Percentiles rank a stretch among this genome's conserved stretches.
Evolutionary conservation across 2,888 invertebrate genomes (phyloP).

Genomic region (Euphydryas editha): DNA sequence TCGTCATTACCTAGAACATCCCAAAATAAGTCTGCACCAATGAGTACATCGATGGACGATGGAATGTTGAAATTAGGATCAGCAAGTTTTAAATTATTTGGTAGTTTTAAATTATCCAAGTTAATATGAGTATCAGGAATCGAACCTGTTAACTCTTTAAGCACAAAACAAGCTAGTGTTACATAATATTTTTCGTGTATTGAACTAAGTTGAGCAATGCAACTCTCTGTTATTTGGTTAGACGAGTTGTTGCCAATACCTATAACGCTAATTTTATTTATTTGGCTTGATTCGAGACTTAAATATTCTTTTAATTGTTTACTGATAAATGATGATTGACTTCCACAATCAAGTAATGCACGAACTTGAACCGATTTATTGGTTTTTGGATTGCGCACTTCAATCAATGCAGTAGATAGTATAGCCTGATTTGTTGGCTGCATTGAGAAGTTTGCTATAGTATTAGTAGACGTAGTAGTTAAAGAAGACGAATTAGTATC

Average conservation of each 20-base stretch:
- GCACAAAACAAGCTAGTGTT: slow-evolving; percentile 35
- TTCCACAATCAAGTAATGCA: slow-evolving; percentile 38
- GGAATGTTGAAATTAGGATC: slow-evolving; percentile 38
- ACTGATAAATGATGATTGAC: slow-evolving; percentile 41
- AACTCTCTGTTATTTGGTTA: slow-evolving; percentile 17
- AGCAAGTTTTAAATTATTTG: slow-evolving; percentile 32
- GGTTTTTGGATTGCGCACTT: slow-evolving; percentile 37
- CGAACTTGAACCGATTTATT: slow-evolving; percentile 29
- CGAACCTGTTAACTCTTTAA: slow-evolving; percentile 37
- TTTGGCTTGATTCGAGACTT: slow-evolving; percentile 24
- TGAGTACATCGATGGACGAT: slow-evolving; percentile 33
- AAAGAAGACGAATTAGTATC: background rate
- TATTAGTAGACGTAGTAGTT: too few relatives aligned
- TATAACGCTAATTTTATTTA: slow-evolving; percentile 35
- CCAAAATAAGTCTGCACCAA: slow-evolving; percentile 43
- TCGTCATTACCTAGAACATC: slow-evolving; percentile 43
- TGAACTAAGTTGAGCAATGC: slow-evolving; percentile 26
- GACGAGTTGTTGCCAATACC: slow-evolving; percentile 31
- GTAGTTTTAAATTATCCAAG: slow-evolving; percentile 24
- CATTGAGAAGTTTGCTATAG: background rate
- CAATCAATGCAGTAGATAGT: slow-evolving; percentile 39
- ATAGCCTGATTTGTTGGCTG: slow-evolving; percentile 21
- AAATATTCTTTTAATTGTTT: slow-evolving; percentile 32
- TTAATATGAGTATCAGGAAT: slow-evolving; percentile 31
- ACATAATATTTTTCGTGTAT: slow-evolving; percentile 28